These are phyloP conservation scores for Momotus momota DNA, from an alignment of 2,797 vertebrate genomes.

Conservation along the genomic window DNA sequence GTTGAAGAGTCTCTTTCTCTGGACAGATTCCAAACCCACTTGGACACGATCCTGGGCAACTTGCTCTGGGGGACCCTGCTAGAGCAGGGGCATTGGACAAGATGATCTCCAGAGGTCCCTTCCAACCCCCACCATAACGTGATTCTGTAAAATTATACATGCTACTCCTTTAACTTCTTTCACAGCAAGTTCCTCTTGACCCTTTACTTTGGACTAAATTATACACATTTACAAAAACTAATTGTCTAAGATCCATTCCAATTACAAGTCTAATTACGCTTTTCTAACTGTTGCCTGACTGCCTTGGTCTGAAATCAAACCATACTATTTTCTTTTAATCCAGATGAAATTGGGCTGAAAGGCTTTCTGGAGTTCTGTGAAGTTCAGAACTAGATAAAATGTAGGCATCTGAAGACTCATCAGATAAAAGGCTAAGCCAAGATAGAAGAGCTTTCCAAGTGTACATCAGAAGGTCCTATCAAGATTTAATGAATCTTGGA, in stretches of 20 bases:
- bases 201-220: background rate
- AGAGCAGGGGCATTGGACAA: background rate
- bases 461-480: background rate
- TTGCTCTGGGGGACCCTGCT: background rate
- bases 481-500: background rate
- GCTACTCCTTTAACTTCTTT: background rate
- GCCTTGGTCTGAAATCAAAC: background rate
- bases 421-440: background rate
- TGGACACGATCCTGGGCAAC: background rate
- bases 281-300: background rate
- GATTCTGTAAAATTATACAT: background rate
- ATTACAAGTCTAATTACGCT: slow-evolving; percentile 49
- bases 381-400: background rate
- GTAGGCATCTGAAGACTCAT: background rate
- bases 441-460: background rate
- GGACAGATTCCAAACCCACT: background rate
- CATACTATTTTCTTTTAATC: background rate
- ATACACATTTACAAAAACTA: background rate
- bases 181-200: slow-evolving; percentile 7
- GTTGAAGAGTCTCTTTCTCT: background rate
- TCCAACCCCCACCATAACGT: background rate
- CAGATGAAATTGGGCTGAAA: background rate
- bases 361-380: background rate
- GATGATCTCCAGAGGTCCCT: background rate
- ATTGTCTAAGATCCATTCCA: background rate